A percentile compares a stretch with the other conserved stretches of the same genome.
Conservation (phyloP, 2,113 vertebrate genomes). For the Melanostigma gelatinosum region DNA sequence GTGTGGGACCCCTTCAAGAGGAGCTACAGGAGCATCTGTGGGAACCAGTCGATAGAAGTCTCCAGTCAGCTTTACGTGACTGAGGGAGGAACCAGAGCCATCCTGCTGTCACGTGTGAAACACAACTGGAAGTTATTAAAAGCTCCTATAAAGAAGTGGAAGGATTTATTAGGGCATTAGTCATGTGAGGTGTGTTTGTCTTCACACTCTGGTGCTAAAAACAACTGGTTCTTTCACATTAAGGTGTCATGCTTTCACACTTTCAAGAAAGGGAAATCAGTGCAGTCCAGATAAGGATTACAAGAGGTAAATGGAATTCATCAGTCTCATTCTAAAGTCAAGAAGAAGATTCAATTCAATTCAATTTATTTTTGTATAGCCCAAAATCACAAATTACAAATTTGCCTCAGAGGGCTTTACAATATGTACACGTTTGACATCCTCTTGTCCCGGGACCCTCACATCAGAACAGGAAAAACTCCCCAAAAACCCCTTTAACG, state of each 20-base stretch:
- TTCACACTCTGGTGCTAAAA: conserved; percentile 17
- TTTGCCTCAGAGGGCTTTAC: too few relatives aligned
- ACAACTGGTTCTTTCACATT: conserved; percentile 6
- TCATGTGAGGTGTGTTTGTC: conserved; percentile 13
- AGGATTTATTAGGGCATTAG: not conserved
- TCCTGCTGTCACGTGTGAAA: conserved; percentile 73
- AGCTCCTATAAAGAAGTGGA: not conserved
- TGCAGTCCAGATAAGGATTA: not conserved
- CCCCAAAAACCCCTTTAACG: too few relatives aligned
- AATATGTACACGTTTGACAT: too few relatives aligned
- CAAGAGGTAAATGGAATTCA: not conserved
- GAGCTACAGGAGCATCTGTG: conserved; percentile 62
- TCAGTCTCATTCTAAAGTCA: too few relatives aligned
- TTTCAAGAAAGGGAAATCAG: not conserved
- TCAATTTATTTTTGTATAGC: too few relatives aligned
- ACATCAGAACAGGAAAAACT: too few relatives aligned
- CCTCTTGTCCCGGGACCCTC: too few relatives aligned
- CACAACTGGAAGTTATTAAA: not conserved
- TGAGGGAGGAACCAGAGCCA: conserved; percentile 71
- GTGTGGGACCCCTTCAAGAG: conserved; percentile 76
- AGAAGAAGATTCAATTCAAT: not conserved
- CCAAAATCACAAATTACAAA: too few relatives aligned
- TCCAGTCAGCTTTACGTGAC: conserved; percentile 69
- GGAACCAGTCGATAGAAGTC: conserved; percentile 56
- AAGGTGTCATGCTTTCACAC: conserved; percentile 10